phyloP scores from a whole-genome alignment of 1,140 invertebrate species.

The Lasaia peninsularis region DNA sequence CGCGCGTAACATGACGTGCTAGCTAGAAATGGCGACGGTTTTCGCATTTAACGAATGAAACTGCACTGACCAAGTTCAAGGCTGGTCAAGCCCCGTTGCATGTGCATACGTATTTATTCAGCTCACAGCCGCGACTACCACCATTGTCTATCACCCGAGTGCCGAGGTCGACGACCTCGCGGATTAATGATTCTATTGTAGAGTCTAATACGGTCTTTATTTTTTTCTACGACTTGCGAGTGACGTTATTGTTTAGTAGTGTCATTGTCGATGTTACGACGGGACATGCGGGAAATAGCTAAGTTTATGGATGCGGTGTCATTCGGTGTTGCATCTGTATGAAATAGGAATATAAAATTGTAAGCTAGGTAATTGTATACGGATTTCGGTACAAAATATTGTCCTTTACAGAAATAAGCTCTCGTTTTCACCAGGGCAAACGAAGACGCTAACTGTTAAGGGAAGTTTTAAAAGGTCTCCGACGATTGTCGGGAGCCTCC shows the following conservation, averaged over 20 bases:
- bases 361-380: too few relatives aligned
- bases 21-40: conserved; percentile 62
- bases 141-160: conserved; percentile 71
- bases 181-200: conserved; percentile 72
- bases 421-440: too few relatives aligned
- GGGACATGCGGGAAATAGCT: background rate
- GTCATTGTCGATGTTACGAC: conserved; percentile 2
- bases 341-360: too few relatives aligned
- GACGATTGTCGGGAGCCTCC: too few relatives aligned
- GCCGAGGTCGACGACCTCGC: conserved; percentile 57
- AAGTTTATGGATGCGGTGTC: conserved; percentile 4
- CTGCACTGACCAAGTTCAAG: conserved; percentile 66
- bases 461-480: too few relatives aligned
- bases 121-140: conserved; percentile 64
- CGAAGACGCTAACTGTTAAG: too few relatives aligned
- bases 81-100: conserved; percentile 60
- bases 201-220: conserved; percentile 44
- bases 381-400: too few relatives aligned
- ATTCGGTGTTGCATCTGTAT: too few relatives aligned
- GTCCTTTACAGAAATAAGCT: too few relatives aligned
- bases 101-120: conserved; percentile 71
- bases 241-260: conserved; percentile 11
- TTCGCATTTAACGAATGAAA: conserved; percentile 58
- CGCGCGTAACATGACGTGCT: conserved; percentile 44
- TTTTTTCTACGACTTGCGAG: conserved; percentile 48